Evolutionary conservation across 2,888 invertebrate genomes (phyloP).

Genomic region (Drosophila merina): DNA sequence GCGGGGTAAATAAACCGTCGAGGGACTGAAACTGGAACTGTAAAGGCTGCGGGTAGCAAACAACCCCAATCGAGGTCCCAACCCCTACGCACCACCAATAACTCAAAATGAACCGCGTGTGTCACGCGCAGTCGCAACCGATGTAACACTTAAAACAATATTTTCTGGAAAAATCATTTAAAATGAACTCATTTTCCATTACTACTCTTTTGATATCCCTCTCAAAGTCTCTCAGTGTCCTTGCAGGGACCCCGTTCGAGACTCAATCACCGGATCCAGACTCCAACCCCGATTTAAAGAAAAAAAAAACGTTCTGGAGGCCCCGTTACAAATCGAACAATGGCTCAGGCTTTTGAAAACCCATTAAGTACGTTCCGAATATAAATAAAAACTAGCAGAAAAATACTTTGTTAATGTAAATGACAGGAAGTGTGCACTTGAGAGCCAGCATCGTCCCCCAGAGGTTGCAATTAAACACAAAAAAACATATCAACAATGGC

Average conservation of each 20-base stretch:
- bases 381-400: conserved; percentile 68
- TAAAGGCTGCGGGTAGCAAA: conserved; percentile 61
- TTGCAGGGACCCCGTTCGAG: conserved; percentile 24
- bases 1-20: conserved; percentile 28
- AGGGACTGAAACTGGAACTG: background rate
- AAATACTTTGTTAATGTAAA: conserved; percentile 64
- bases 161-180: background rate
- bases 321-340: conserved; percentile 68
- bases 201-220: background rate
- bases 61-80: conserved; percentile 58
- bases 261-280: conserved; percentile 47
- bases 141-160: conserved; percentile 32
- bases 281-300: conserved; percentile 27
- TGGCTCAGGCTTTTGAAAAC: conserved; percentile 56
- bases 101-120: conserved; percentile 58
- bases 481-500: conserved; percentile 29
- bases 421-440: conserved; percentile 76
- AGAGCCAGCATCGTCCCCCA: conserved; percentile 57
- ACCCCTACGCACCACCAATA: conserved; percentile 51
- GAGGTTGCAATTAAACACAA: conserved; percentile 56
- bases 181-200: background rate
- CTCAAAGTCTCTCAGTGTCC: conserved; percentile 6
- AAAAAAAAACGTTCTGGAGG: conserved; percentile 14
- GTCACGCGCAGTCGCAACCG: conserved; percentile 74
- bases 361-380: conserved; percentile 69